phyloP scores from a whole-genome alignment of 30 jellyfish, hydroid and myxozoan genomes.

The Mastigias papua region DNA sequence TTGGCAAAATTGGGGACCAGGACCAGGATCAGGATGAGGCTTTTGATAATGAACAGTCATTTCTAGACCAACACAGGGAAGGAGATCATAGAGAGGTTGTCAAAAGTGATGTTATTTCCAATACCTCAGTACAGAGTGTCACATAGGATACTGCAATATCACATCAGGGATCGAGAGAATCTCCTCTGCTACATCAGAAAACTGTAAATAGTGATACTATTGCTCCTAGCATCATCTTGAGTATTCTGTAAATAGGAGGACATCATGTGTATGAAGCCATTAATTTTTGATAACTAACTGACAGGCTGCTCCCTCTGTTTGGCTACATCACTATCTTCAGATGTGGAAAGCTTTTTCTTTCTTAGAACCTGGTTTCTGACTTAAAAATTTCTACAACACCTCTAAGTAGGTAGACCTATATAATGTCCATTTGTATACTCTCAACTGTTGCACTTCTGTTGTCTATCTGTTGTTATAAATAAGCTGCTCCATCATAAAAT shows the following conservation, averaged over 20 bases:
- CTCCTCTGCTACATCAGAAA: neutral
- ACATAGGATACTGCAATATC: neutral
- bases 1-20: slow-evolving; percentile 87
- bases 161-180: neutral
- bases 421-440: no score
- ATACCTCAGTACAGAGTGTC: neutral
- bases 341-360: no score
- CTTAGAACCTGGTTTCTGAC: no score
- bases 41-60: slow-evolving; percentile 65
- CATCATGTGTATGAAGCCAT: neutral
- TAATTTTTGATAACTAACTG: neutral
- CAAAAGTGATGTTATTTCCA: neutral
- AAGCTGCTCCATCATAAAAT: no score
- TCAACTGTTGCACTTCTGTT: no score
- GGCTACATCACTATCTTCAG: no score
- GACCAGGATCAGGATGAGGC: no score
- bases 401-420: no score
- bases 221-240: neutral
- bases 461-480: no score
- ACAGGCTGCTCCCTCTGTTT: no score
- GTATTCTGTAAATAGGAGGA: neutral
- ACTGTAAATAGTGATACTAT: neutral
- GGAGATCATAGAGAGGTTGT: neutral
- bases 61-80: slow-evolving; percentile 10
- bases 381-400: no score